Evolutionary conservation across 2,888 invertebrate species (phyloP), one percentile per base, ranked within the genome.

Genomic region (Panzeria rudis): DNA sequence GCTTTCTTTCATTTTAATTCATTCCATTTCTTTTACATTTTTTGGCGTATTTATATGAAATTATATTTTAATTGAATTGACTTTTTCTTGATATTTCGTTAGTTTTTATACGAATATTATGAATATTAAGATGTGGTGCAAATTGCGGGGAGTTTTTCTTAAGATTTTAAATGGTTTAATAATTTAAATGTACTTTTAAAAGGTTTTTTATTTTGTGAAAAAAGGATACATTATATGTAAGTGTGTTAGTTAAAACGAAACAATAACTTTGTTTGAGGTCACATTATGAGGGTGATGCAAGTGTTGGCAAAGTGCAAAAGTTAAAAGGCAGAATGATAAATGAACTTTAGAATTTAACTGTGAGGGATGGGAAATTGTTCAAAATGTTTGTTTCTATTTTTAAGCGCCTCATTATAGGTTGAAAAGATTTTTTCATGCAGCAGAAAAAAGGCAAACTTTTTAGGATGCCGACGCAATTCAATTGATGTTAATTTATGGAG

Each of bases 1-100:
- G 82, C 86, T 72, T 73, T 81, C 83, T 72, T 66, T 77, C 71
- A 41, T 11, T 38, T 78, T n/a, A 69, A 61, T 71, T 71, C 32
- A 44, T 62, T 5, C 41, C 54, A 50, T 71, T 79, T 71, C 25
- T 52, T 75, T 4, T 68, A 17, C 8, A 0, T 17, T 47, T 68
- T 78, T 56, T 59, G 20, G 25, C 25, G 38, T 75, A 83, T 76
- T 78, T 75, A 52, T 61, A 68, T 38, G 47, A 77, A 83, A 84
- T 84, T 82, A 73, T 73, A 83, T 73, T 84, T 84, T 84, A 80
- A 84, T 86, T 84, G 73, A 83, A 86, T 80, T 87, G 84, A 62
- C 77, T 87, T 78, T 56, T 81, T 78, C 20, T 66, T 69, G 52
- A n/a, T n/a, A n/a, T 56, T 80, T 56, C 7, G 61, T 3, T 13